These are phyloP conservation scores for Drosophila eugracilis DNA, from an alignment of 1,140 invertebrate genomes.

Conservation along the genomic window DNA sequence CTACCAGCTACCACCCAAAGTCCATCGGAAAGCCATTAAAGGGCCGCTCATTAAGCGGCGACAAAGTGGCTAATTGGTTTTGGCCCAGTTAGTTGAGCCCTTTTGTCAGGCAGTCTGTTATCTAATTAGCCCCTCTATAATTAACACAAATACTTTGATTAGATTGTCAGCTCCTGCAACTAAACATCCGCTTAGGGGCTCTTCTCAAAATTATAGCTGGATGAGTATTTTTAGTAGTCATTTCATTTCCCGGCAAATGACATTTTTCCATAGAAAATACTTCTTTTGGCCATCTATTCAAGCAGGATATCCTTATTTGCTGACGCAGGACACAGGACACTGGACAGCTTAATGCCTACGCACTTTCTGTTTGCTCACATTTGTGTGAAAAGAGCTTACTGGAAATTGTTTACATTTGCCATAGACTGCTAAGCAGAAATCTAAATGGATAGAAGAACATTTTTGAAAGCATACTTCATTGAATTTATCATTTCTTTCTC, in stretches of 20 bases:
- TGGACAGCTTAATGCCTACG: conserved; percentile 3
- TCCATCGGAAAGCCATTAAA: conserved; percentile 50
- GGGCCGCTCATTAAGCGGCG: conserved; percentile 36
- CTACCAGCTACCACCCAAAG: background rate
- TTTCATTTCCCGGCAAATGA: conserved; percentile 16
- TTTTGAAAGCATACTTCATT: conserved; percentile 7
- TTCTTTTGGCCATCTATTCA: conserved; percentile 12
- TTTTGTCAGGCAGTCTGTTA: conserved; percentile 16
- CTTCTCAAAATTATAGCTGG: conserved; percentile 6
- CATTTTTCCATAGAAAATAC: conserved; percentile 15
- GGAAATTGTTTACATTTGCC: conserved; percentile 20
- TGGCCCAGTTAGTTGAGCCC: conserved; percentile 3
- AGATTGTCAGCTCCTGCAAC: conserved; percentile 17
- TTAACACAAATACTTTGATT: conserved; percentile 50
- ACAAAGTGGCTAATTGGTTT: conserved; percentile 54
- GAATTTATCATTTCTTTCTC: conserved; percentile 27
- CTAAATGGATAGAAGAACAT: background rate
- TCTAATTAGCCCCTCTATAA: conserved; percentile 36
- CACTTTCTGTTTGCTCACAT: conserved; percentile 35
- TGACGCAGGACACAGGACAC: conserved; percentile 32
- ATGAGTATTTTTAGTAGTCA: conserved; percentile 5
- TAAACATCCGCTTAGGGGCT: conserved; percentile 12
- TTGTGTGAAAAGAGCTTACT: conserved; percentile 34
- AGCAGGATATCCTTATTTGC: conserved; percentile 49
- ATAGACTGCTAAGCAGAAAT: background rate